These are phyloP conservation scores for Hylia prasina DNA, from an alignment of 2,113 vertebrate genomes.

Conservation along the genomic window DNA sequence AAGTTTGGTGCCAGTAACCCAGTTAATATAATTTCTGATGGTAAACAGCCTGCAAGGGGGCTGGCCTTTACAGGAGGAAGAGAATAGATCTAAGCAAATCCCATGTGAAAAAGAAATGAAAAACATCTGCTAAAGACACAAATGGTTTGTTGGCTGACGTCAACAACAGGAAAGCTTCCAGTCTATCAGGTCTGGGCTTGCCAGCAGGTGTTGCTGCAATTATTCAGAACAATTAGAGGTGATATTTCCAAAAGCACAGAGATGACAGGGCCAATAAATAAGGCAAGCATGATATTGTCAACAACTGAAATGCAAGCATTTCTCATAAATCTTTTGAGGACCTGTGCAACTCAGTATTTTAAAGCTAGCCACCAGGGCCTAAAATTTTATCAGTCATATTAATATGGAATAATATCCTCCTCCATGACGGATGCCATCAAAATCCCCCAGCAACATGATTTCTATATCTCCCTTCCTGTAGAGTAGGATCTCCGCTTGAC, in stretches of 20 bases:
- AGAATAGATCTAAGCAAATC: neutral
- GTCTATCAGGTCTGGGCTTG: neutral
- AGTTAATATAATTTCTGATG: neutral
- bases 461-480: neutral
- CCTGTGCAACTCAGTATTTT: neutral
- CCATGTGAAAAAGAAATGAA: neutral
- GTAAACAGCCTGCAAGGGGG: neutral
- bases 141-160: neutral
- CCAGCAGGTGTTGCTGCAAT: slow-evolving; percentile 48
- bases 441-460: neutral
- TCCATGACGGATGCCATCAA: accelerated
- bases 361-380: neutral
- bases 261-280: slow-evolving; percentile 16
- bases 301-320: neutral
- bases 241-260: neutral
- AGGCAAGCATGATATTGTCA: neutral
- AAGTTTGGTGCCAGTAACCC: neutral
- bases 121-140: slow-evolving; percentile 24
- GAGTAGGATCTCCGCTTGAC: neutral
- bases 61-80: neutral
- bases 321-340: neutral
- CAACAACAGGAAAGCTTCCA: neutral
- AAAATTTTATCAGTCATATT: neutral
- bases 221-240: slow-evolving; percentile 38
- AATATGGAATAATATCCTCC: neutral